These are phyloP conservation scores for Glossosoma conforme DNA, from an alignment of 1,140 invertebrate genomes.

Conservation along the genomic window DNA sequence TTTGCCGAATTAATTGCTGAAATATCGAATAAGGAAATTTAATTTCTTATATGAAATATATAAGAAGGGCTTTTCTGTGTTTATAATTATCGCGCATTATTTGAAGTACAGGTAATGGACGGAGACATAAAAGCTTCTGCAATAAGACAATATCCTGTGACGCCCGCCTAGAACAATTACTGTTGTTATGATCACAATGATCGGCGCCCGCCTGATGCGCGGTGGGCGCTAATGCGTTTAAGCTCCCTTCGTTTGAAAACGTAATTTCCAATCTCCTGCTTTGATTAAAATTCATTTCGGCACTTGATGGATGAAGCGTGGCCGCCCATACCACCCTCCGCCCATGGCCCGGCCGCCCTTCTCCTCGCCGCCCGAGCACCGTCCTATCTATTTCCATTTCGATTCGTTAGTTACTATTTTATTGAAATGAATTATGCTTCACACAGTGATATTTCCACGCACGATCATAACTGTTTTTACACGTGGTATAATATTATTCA, in stretches of 20 bases:
- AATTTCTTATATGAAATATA: too few species aligned
- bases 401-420: slow-evolving; percentile 21
- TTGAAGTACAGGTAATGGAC: too few species aligned
- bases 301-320: slow-evolving; percentile 30
- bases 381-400: slow-evolving; percentile 20
- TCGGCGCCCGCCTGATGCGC: slow-evolving; percentile 14
- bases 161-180: slow-evolving; percentile 8
- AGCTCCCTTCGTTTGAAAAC: slow-evolving; percentile 28
- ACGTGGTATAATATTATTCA: too few species aligned
- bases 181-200: slow-evolving; percentile 6
- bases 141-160: not conserved
- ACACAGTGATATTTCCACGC: too few species aligned
- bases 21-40: too few species aligned
- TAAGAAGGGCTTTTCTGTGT: too few species aligned
- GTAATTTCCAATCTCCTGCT: slow-evolving; percentile 32
- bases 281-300: slow-evolving; percentile 33
- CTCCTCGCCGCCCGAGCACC: not conserved
- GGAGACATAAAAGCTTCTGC: not conserved
- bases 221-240: slow-evolving; percentile 26
- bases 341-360: not conserved
- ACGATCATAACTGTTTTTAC: too few species aligned
- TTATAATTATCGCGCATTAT: too few species aligned
- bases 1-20: too few species aligned
- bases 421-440: too few species aligned
- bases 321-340: slow-evolving; percentile 4